phyloP scores from a whole-genome alignment of 2,113 vertebrate genomes.

The Microtus ochrogaster region DNA sequence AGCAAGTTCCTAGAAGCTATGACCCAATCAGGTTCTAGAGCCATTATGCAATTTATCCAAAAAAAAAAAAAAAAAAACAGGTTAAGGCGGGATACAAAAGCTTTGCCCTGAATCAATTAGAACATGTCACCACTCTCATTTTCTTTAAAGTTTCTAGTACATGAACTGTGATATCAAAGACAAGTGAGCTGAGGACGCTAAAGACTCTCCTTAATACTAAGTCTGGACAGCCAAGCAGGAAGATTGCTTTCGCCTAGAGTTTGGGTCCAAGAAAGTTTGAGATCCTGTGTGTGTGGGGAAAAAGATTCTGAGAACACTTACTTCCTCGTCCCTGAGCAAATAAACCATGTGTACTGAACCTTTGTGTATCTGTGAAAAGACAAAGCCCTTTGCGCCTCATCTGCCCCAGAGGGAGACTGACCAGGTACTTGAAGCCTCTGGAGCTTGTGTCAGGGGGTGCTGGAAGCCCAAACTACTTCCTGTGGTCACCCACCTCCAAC shows the following conservation, averaged over 20 bases:
- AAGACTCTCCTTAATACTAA: background rate
- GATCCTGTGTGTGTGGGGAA: background rate
- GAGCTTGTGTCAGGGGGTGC: background rate
- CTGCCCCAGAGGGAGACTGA: background rate
- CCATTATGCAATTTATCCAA: background rate
- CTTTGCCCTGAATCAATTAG: background rate
- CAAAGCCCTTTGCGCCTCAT: background rate
- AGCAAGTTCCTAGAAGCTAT: background rate
- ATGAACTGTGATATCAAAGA: background rate
- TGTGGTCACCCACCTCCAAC: background rate
- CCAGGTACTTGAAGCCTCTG: conserved; percentile 13
- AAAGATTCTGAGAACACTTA: background rate
- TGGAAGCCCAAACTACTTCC: background rate
- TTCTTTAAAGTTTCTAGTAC: background rate
- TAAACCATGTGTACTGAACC: background rate
- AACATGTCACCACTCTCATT: background rate
- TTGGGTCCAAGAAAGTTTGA: background rate
- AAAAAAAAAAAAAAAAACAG: background rate
- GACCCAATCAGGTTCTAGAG: conserved; percentile 6
- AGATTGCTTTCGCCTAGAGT: background rate
- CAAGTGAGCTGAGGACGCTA: background rate
- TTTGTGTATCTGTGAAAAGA: conserved; percentile 37
- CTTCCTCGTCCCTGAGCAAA: conserved; percentile 24
- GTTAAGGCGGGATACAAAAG: background rate
- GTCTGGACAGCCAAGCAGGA: background rate